Percentiles rank a stretch among this genome's conserved stretches.
phyloP scores from a whole-genome alignment of 1,140 invertebrate species.

The Rhizoglyphus robini region DNA sequence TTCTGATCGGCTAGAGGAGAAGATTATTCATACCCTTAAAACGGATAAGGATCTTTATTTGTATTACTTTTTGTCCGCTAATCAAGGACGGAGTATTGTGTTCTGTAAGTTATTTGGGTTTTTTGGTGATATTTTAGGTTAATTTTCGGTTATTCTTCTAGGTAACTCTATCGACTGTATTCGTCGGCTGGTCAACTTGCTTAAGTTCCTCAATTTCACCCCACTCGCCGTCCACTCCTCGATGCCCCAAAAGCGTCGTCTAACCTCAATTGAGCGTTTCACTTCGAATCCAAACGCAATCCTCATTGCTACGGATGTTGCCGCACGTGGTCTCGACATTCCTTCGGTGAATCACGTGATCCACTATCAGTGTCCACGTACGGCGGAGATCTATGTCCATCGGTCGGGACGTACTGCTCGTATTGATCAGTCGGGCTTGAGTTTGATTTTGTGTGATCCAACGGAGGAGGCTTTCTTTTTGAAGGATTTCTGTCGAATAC shows the following conservation, averaged over 20 bases:
- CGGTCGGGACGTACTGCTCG: constrained; percentile 88
- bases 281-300: constrained; percentile 52
- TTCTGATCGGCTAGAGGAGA: constrained; percentile 37
- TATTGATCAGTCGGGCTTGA: constrained; percentile 64
- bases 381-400: constrained; percentile 90
- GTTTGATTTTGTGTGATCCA: constrained; percentile 79
- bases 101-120: no score
- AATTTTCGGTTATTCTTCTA: no score
- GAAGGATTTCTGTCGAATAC: constrained; percentile 56
- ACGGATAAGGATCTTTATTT: constrained; percentile 66
- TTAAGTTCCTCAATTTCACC: constrained; percentile 58
- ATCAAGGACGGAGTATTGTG: constrained; percentile 35
- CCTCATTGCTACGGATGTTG: constrained; percentile 93
- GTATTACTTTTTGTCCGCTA: constrained; percentile 73
- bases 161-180: constrained; percentile 94
- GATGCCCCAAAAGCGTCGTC: constrained; percentile 83
- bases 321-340: constrained; percentile 90
- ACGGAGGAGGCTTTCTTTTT: constrained; percentile 63
- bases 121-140: no score
- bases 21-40: constrained; percentile 36
- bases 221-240: constrained; percentile 78
- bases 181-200: constrained; percentile 60
- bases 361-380: constrained; percentile 92
- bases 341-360: constrained; percentile 84
- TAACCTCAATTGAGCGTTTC: constrained; percentile 89